phyloP scores from a whole-genome alignment of 2,888 invertebrate genomes.

The Hypercompe scribonia region DNA sequence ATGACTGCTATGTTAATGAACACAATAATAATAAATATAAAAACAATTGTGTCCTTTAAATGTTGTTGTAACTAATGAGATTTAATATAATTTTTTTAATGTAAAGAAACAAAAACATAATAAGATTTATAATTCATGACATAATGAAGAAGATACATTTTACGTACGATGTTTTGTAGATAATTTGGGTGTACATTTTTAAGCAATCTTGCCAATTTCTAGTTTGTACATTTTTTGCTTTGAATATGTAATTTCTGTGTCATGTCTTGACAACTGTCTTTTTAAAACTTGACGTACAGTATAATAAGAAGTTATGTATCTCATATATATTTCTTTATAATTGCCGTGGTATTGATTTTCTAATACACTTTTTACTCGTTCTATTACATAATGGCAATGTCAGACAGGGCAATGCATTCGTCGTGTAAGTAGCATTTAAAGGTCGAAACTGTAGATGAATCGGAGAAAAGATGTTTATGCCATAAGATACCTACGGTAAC shows the following conservation, averaged over 20 bases:
- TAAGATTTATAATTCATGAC: not conserved
- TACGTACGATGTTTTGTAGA: no score
- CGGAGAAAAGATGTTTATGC: conserved; percentile 31
- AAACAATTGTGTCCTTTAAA: not conserved
- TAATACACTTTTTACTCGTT: conserved; percentile 6
- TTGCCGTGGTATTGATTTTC: conserved; percentile 10
- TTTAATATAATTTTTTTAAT: no score
- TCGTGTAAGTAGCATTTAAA: conserved; percentile 61
- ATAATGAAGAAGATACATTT: no score
- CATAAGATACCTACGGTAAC: conserved; percentile 21
- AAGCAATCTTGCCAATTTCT: no score
- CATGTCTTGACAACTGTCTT: not conserved
- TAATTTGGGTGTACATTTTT: no score
- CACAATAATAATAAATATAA: not conserved
- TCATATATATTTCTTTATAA: not conserved
- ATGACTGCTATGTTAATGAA: not conserved
- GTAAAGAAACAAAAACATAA: not conserved
- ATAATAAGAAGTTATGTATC: not conserved
- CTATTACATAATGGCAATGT: conserved; percentile 24
- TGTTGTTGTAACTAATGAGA: no score
- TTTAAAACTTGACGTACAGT: not conserved
- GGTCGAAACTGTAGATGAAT: conserved; percentile 38
- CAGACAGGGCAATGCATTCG: conserved; percentile 47
- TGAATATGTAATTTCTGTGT: not conserved
- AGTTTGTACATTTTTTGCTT: not conserved